These are phyloP conservation scores for Amiota mariae DNA, from an alignment of 2,888 invertebrate species.

Conservation along the genomic window DNA sequence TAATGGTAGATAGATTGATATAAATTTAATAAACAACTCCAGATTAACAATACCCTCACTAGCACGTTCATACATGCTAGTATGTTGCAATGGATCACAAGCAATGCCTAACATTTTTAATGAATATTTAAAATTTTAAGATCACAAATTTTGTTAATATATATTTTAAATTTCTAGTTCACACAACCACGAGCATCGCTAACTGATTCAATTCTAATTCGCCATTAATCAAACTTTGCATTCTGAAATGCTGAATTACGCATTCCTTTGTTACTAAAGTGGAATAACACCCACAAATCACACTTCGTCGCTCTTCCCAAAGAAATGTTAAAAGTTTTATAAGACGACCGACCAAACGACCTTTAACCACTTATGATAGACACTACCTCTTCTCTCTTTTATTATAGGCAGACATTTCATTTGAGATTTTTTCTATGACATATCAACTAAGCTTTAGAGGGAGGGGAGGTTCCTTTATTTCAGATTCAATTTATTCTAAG, in stretches of 20 bases:
- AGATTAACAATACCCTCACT: slow-evolving; percentile 73
- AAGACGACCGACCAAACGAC: too few relatives aligned
- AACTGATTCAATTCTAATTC: slow-evolving; percentile 45
- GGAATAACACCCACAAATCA: too few relatives aligned
- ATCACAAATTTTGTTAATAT: not conserved
- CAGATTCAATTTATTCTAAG: too few relatives aligned
- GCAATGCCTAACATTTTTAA: slow-evolving; percentile 72
- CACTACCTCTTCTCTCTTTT: too few relatives aligned
- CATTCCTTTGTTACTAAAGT: not conserved
- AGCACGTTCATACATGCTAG: slow-evolving; percentile 79
- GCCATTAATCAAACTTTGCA: slow-evolving; percentile 12
- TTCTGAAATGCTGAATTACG: slow-evolving; percentile 11
- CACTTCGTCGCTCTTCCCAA: too few relatives aligned
- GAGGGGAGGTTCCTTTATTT: too few relatives aligned
- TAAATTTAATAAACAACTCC: not conserved
- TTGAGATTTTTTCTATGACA: too few relatives aligned
- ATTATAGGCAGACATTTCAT: too few relatives aligned
- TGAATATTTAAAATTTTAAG: not conserved
- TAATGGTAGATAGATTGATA: not conserved
- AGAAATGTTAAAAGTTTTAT: too few relatives aligned
- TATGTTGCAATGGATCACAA: slow-evolving; percentile 76
- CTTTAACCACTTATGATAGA: too few relatives aligned
- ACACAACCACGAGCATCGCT: slow-evolving; percentile 40
- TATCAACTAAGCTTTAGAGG: too few relatives aligned
- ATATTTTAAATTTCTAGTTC: too few relatives aligned